Evolutionary conservation across 2,797 vertebrate genomes (phyloP), one percentile per base, ranked within the genome.

Genomic region (Pseudochromis fuscus): DNA sequence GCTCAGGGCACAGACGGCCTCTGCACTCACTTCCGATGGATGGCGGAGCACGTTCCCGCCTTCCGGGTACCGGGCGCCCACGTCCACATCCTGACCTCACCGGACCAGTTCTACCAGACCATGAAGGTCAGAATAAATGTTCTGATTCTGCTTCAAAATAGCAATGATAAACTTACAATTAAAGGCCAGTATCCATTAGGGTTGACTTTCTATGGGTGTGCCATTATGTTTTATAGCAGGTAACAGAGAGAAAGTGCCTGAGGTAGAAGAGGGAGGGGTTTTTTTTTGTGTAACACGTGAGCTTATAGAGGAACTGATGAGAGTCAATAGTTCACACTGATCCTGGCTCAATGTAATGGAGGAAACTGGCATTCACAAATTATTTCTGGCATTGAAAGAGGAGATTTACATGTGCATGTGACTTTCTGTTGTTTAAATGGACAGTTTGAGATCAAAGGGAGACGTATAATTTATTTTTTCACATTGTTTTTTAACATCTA

Each of bases 81-180:
- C 0, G 87, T 99, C 72, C 95, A 93, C 58, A 90, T 99, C 13
- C 95, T 99, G 15, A 93, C 91, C 1, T 97, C 97, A 9, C 98
- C 98, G 0, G 79, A 93, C 0, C 96, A 99, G 87, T 99, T 99
- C 89, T 99, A 98, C 66, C 95, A 96, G 77, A 89, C 95, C 24
- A 94, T 99, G 91, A 99, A 98, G 96, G 98, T 97, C 50, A 4
- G 42, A 30, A 30, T 30, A 30, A 30, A 30, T 30, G 30, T 30
- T 30, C 30, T 8, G 30, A 8, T 30, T 30, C 30, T 49, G 93
- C n/a, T n/a, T n/a, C n/a, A n/a, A n/a, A n/a, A n/a, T n/a, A n/a
- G n/a, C n/a, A n/a, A n/a, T n/a, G n/a, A n/a, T n/a, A n/a, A n/a
- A n/a, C n/a, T n/a, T n/a, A n/a, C n/a, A n/a, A n/a, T n/a, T 99